Conservation (phyloP, 1,140 invertebrate species). For the Drosophila lacteicornis region DNA sequence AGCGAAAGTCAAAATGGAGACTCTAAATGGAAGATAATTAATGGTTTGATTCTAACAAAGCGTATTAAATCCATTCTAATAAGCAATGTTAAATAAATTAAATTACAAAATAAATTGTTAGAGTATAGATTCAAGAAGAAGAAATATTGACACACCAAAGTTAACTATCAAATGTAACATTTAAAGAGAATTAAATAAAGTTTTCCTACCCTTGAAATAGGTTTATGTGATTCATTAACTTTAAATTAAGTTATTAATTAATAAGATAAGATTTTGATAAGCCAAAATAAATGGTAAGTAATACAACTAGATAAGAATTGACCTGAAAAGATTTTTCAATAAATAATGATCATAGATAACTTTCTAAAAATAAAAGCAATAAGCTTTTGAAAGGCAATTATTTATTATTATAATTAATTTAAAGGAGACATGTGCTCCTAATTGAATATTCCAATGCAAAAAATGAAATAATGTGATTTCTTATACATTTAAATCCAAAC, state of each 20-base stretch:
- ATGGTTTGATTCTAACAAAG: conserved; percentile 6
- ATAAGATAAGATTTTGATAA: too few species aligned
- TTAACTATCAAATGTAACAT: too few species aligned
- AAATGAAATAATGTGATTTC: not conserved
- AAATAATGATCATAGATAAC: not conserved
- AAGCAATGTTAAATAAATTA: not conserved
- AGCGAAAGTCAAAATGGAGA: conserved; percentile 48
- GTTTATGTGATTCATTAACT: not conserved
- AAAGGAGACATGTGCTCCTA: too few species aligned
- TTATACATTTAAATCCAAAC: not conserved
- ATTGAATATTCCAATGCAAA: not conserved
- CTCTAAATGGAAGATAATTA: conserved; percentile 6
- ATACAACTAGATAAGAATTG: too few species aligned
- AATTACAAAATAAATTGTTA: too few species aligned
- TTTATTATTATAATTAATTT: not conserved
- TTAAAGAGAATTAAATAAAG: too few species aligned
- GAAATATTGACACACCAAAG: too few species aligned
- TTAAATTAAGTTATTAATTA: not conserved
- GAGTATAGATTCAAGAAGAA: too few species aligned
- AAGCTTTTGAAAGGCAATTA: too few species aligned
- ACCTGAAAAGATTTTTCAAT: not conserved
- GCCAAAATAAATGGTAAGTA: not conserved
- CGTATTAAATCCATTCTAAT: not conserved
- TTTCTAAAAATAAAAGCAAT: not conserved
- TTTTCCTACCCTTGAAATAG: not conserved